A percentile compares a stretch with the other conserved stretches of the same genome.
Conservation (phyloP, 2,797 vertebrate species). For the Diceros bicornis region DNA sequence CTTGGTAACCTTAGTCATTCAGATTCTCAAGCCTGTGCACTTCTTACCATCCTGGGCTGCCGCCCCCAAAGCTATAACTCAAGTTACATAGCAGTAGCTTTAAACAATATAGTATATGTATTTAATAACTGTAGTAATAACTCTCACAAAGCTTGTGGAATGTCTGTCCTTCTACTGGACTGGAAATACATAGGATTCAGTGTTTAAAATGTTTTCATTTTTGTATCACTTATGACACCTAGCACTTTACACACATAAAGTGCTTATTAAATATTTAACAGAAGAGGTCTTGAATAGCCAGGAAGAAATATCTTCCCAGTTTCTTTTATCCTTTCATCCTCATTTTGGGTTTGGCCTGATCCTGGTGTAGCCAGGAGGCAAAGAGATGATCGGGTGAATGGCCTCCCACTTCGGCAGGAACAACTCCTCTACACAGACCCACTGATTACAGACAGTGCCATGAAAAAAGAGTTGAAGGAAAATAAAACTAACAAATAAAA, state of each 20-base stretch:
- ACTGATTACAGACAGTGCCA: background rate
- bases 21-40: background rate
- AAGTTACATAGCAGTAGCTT: background rate
- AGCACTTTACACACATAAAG: background rate
- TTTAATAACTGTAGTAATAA: background rate
- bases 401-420: background rate
- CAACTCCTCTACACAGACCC: constrained; percentile 27
- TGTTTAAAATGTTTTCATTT: background rate
- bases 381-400: background rate
- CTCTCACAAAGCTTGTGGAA: background rate
- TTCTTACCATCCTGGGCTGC: background rate
- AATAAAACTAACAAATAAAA: constrained; percentile 67
- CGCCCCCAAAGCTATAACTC: background rate
- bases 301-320: background rate
- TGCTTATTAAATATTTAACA: constrained; percentile 9
- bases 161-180: background rate
- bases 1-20: background rate
- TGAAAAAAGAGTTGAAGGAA: background rate
- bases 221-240: background rate
- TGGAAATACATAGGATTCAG: background rate
- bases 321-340: background rate
- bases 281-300: background rate
- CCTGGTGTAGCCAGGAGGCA: background rate
- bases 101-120: background rate
- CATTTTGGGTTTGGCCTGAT: constrained; percentile 11